Conservation (phyloP, 2,797 vertebrate species). For the Phataginus tricuspis region DNA sequence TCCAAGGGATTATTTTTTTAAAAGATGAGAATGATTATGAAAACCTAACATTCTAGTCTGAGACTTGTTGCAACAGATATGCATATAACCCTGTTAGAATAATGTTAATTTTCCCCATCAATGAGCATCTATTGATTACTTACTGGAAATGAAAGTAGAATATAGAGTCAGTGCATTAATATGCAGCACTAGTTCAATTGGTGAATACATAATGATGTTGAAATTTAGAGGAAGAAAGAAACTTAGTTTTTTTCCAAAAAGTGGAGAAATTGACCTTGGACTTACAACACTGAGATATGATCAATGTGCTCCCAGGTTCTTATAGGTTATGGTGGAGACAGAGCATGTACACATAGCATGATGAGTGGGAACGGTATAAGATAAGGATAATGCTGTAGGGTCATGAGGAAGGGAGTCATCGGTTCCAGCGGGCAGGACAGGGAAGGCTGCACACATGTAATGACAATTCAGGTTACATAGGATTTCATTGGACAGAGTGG, state of each 20-base stretch:
- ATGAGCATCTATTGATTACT: background rate
- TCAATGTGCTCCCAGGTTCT: slow-evolving; percentile 13
- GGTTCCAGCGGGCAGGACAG: background rate
- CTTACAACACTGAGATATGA: background rate
- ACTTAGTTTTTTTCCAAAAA: slow-evolving; percentile 34
- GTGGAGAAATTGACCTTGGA: background rate
- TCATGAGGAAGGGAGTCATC: background rate
- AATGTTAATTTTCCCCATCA: slow-evolving; percentile 22
- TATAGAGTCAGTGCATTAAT: background rate
- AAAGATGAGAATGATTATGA: background rate
- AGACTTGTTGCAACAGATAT: slow-evolving; percentile 32
- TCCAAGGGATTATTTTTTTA: slow-evolving; percentile 29
- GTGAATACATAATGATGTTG: background rate
- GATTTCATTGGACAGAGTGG: background rate
- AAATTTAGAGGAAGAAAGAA: slow-evolving; percentile 12
- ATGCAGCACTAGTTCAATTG: background rate
- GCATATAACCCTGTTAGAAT: background rate
- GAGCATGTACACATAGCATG: background rate
- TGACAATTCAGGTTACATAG: background rate
- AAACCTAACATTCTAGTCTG: background rate
- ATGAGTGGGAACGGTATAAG: too few relatives aligned
- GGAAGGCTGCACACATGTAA: background rate
- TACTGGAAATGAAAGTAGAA: background rate
- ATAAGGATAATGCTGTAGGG: background rate
- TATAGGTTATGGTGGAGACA: background rate